Evolutionary conservation across 2,797 vertebrate genomes (phyloP), one percentile per base, ranked within the genome.

Genomic region (Clarias fuscus): DNA sequence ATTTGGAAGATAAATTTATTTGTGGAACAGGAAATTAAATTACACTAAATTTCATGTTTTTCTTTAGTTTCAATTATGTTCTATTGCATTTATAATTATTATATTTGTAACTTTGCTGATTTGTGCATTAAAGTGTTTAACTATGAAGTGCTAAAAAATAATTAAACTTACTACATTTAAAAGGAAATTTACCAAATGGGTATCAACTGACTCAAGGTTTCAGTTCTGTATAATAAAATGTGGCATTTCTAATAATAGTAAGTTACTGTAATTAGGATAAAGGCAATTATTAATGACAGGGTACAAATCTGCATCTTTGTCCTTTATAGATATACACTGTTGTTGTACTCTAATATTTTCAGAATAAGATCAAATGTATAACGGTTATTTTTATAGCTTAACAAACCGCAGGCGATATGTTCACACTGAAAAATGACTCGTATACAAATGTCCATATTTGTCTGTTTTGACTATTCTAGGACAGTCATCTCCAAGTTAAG

Each of bases 401-500:
- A 10, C 75, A 37, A 10, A 20, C 27, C 37, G 56, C 27, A 59
- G 11, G 18, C 8, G 3, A 22, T 59, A 13, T 33, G 2, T 22
- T 59, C 4, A 22, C 37, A 15, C 61, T 43, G 24, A 20, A 67
- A 82, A 65, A n/a, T 67, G 2, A 67, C 15, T 40, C 0, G 2
- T 37, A 7, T 80, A 1, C 20, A 53, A 67, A 30, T 67, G 10
- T 53, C 6, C 11, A 20, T 5, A 13, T 53, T 82, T 53, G n/a
- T 82, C 40, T 82, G 17, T 82, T 82, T 82, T 56, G 59, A 87
- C 68, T 81, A 15, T 87, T 84, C n/a, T 27, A 62, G 68, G 33
- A 65, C 11, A 59, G 17, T 40, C 58, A 15, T 48, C n/a, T 77
- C 4, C 4, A 30, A 20, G 53, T 68, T n/a, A 20, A 40, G 48